Evolutionary conservation across 1,140 invertebrate species (phyloP).

Genomic region (Bombus superbus): DNA sequence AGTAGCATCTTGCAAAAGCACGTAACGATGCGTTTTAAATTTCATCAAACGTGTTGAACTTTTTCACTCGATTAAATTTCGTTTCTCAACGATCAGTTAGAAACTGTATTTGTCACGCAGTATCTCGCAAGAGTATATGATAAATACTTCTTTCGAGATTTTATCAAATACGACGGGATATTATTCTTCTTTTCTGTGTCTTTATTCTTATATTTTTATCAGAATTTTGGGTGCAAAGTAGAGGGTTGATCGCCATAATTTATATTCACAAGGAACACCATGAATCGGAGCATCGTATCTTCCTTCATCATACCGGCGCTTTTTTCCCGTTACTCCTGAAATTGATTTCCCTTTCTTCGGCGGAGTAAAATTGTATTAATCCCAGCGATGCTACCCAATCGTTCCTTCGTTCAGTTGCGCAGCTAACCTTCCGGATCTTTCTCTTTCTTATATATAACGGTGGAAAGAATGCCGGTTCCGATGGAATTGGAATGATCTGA

Average conservation of each 20-base stretch:
- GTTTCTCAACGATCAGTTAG: background rate
- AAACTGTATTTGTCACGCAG: background rate
- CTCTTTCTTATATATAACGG: conserved; percentile 4
- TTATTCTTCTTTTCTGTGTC: background rate
- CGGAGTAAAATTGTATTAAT: conserved; percentile 21
- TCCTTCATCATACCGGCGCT: background rate
- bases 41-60: background rate
- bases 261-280: background rate
- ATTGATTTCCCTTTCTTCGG: conserved; percentile 9
- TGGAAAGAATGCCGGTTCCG: background rate
- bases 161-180: background rate
- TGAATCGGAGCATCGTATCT: background rate
- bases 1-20: too few relatives aligned
- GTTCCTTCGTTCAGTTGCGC: background rate
- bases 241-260: background rate
- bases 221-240: background rate
- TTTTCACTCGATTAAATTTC: background rate
- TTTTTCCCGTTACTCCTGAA: background rate
- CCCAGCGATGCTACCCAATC: background rate
- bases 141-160: background rate
- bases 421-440: background rate
- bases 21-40: too few relatives aligned
- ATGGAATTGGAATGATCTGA: conserved; percentile 13
- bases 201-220: background rate
- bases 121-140: background rate